These are phyloP conservation scores for Drosophila nannoptera DNA, from an alignment of 1,140 invertebrate genomes.

Conservation along the genomic window DNA sequence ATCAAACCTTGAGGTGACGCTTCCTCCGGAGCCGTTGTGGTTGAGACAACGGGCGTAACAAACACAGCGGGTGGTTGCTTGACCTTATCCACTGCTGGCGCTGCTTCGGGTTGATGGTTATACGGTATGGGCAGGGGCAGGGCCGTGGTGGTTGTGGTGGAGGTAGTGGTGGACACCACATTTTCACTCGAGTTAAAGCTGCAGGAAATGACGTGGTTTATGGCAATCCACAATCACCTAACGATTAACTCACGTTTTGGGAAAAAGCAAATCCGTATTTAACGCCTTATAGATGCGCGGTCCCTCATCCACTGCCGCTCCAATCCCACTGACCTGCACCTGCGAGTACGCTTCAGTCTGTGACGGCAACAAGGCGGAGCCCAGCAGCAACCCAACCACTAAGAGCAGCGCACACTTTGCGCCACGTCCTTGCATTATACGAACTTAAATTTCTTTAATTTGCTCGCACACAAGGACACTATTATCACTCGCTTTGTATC, in stretches of 20 bases:
- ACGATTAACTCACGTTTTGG: slow-evolving; percentile 62
- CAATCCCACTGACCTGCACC: slow-evolving; percentile 43
- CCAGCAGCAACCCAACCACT: slow-evolving; percentile 22
- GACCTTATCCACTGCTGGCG: neutral
- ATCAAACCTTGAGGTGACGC: slow-evolving; percentile 6
- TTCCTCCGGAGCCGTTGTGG: slow-evolving; percentile 1
- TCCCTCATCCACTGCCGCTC: slow-evolving; percentile 41
- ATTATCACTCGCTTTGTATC: neutral
- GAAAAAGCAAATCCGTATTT: slow-evolving; percentile 75
- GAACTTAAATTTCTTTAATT: neutral
- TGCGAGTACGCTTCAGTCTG: slow-evolving; percentile 56
- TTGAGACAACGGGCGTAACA: slow-evolving; percentile 46
- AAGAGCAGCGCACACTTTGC: slow-evolving; percentile 43
- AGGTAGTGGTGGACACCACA: slow-evolving; percentile 61
- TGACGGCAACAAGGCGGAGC: slow-evolving; percentile 15
- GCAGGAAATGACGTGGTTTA: neutral
- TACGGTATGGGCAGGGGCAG: slow-evolving; percentile 53
- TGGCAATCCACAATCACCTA: neutral
- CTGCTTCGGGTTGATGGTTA: slow-evolving; percentile 46
- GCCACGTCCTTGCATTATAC: slow-evolving; percentile 40
- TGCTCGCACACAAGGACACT: slow-evolving; percentile 31
- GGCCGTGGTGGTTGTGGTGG: slow-evolving; percentile 45
- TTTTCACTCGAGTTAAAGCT: slow-evolving; percentile 73
- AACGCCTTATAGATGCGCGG: slow-evolving; percentile 73
- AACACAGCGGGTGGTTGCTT: slow-evolving; percentile 36